Percentiles rank a stretch among this genome's conserved stretches.
phyloP scores from a whole-genome alignment of 1,140 invertebrate genomes.

The Drosophila auraria region DNA sequence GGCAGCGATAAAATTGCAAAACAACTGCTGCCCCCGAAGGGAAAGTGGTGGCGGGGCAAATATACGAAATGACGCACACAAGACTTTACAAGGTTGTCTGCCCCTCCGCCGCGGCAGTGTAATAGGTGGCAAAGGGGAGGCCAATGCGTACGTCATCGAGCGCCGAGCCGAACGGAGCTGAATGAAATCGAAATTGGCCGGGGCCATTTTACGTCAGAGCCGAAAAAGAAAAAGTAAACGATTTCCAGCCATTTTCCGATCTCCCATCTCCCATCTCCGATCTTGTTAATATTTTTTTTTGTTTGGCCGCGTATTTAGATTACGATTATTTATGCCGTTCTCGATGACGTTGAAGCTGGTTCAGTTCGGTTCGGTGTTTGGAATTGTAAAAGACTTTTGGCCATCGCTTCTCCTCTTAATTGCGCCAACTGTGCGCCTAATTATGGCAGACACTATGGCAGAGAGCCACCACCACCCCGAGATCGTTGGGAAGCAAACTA shows the following conservation, averaged over 20 bases:
- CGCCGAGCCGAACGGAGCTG: constrained; percentile 48
- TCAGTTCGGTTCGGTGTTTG: background rate
- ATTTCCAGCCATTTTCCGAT: constrained; percentile 36
- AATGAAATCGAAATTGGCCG: constrained; percentile 72
- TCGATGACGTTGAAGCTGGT: constrained; percentile 56
- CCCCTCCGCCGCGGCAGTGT: constrained; percentile 39
- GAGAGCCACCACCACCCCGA: constrained; percentile 18
- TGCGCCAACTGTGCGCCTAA: constrained; percentile 63
- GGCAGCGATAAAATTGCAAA: constrained; percentile 62
- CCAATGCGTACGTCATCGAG: constrained; percentile 69
- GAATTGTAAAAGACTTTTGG: constrained; percentile 44
- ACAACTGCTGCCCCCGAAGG: constrained; percentile 32
- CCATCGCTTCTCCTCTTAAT: constrained; percentile 24
- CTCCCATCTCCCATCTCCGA: constrained; percentile 24
- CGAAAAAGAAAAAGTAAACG: constrained; percentile 40
- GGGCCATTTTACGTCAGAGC: constrained; percentile 51
- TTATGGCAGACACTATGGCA: constrained; percentile 70
- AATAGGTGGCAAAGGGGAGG: constrained; percentile 32
- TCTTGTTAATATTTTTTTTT: constrained; percentile 53
- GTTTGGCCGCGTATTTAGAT: constrained; percentile 65
- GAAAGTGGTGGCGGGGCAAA: constrained; percentile 34
- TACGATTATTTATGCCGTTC: constrained; percentile 68
- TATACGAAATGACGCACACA: constrained; percentile 70
- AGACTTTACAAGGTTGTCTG: constrained; percentile 76
- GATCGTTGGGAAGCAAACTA: constrained; percentile 9